Evolutionary conservation across 2,797 vertebrate genomes (phyloP).

Genomic region (Halcyon leucocephala): DNA sequence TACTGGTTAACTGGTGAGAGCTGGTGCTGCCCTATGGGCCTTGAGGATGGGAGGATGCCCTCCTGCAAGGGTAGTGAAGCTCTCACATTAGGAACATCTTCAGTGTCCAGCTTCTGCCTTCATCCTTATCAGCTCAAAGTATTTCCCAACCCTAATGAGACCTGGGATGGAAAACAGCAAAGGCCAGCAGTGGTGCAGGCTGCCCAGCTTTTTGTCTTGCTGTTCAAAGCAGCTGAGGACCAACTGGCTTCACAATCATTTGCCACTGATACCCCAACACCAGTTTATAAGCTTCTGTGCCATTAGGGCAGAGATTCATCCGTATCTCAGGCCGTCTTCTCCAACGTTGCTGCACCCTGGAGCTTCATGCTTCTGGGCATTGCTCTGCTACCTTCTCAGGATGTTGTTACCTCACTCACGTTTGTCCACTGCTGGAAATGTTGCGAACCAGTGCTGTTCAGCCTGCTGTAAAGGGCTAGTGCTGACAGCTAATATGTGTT

Average conservation of each 20-base stretch:
- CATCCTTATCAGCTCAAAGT: not conserved
- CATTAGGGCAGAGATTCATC: not conserved
- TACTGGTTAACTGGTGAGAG: not conserved
- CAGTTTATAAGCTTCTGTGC: not conserved
- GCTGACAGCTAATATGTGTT: not conserved
- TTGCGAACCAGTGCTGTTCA: not conserved
- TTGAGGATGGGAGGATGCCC: not conserved
- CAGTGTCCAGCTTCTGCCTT: not conserved
- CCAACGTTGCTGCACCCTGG: not conserved
- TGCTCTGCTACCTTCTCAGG: not conserved
- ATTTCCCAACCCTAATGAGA: not conserved
- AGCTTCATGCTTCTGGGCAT: not conserved
- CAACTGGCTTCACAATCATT: not conserved
- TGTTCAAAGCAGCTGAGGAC: not conserved
- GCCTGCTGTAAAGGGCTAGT: not conserved
- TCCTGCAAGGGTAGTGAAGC: fast-evolving
- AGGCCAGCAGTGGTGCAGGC: not conserved
- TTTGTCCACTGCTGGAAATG: not conserved
- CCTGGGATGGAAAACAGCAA: not conserved
- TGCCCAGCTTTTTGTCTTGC: not conserved
- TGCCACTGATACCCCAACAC: fast-evolving
- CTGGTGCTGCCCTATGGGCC: not conserved
- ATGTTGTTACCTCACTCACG: fast-evolving
- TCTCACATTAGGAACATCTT: not conserved
- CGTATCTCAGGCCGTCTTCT: fast-evolving